These are phyloP conservation scores for Loris lydekkerianus DNA, from an alignment of 2,797 vertebrate genomes.

Conservation along the genomic window DNA sequence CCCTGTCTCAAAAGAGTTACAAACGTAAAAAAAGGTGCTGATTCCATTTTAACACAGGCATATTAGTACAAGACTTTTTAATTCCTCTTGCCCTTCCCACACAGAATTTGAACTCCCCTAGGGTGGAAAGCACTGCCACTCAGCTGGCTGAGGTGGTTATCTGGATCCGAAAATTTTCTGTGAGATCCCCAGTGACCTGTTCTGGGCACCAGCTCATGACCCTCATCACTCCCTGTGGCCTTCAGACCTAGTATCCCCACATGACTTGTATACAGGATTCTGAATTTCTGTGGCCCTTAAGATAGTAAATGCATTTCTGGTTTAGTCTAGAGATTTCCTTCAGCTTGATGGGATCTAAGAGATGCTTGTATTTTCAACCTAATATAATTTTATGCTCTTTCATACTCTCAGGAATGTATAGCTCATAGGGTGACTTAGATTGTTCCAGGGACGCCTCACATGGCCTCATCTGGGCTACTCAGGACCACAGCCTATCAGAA, in stretches of 20 bases:
- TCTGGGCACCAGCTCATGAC: too few relatives aligned
- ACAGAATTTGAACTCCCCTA: neutral
- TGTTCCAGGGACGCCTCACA: neutral
- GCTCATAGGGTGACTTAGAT: neutral
- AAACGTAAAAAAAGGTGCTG: neutral
- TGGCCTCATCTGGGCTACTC: neutral
- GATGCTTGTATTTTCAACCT: neutral
- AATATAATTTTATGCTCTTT: neutral
- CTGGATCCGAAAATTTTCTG: neutral
- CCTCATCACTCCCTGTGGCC: neutral
- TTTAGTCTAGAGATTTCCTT: neutral
- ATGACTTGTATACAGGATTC: too few relatives aligned
- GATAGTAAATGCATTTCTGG: neutral
- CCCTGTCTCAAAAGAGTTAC: neutral
- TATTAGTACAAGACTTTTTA: neutral
- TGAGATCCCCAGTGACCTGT: neutral
- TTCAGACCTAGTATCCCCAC: neutral
- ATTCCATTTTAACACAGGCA: neutral
- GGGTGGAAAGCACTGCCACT: neutral
- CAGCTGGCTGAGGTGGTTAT: accelerated
- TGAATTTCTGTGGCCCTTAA: neutral
- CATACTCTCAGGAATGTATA: neutral
- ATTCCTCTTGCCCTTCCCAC: neutral
- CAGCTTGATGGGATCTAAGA: neutral
- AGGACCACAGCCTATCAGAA: accelerated